Evolutionary conservation across 2,113 vertebrate species (phyloP), one percentile per base, ranked within the genome.

Genomic region (Monopterus albus): DNA sequence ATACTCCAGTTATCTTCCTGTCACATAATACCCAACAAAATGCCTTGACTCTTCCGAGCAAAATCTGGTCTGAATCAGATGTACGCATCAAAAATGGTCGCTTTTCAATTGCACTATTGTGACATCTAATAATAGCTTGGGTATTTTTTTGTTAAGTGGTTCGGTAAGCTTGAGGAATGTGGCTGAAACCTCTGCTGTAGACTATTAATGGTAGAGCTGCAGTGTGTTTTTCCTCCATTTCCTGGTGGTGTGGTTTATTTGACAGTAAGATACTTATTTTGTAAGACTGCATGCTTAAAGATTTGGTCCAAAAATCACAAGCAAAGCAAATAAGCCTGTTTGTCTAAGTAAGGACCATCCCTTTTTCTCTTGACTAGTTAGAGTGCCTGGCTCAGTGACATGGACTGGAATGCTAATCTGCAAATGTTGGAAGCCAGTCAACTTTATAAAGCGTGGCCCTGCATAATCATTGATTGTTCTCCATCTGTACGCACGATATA

Each of bases 331-430:
- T 0, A 18, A 61, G 7, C 35, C 45, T 25, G 7, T 33, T 12
- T 71, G 40, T 20, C 31, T 23, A 25, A 59, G 5, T 20, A 63
- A 51, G 33, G 52, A 40, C 70, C 28, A 7, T n/a, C 45, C 33
- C 5, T 62, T 53, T 47, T 38, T 53, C 15, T 13, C 73, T 9
- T 26, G 40, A 84, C 81, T 75, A 71, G 39, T 84, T 82, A 68
- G 78, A 77, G 63, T 66, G 77, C 31, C 64, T 61, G 65, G 20
- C 47, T 83, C 82, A 80, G 79, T 88, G 81, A 65, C 66, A 74
- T 82, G 78, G 75, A 84, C 62, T 53, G 39, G 80, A 84, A 91
- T 91, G 84, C 87, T 90, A 90, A 91, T 92, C 72, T 65, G 43
- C 36, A 57, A 62, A 85, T 85, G 77, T 77, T 91, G 90, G 88